These are phyloP conservation scores for Drosophila dives DNA, from an alignment of 2,888 invertebrate genomes.

Conservation along the genomic window DNA sequence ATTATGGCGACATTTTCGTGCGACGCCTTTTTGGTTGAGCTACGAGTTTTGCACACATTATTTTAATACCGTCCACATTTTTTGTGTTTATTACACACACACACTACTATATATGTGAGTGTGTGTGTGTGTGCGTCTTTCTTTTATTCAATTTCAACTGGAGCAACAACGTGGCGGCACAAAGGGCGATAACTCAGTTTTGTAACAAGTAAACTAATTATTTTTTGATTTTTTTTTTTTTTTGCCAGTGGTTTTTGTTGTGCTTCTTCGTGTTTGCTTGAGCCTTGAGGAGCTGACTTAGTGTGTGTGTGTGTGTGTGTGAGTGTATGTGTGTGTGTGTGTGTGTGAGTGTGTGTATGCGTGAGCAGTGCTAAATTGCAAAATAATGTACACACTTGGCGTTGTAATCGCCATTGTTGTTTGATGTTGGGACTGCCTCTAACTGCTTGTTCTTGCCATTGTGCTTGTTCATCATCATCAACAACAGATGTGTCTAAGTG, in stretches of 20 bases:
- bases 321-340: slow-evolving; percentile 11
- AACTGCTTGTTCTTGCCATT: slow-evolving; percentile 78
- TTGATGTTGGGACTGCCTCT: slow-evolving; percentile 67
- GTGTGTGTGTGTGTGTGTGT: slow-evolving; percentile 13
- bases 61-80: slow-evolving; percentile 43
- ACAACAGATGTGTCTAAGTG: background rate
- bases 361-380: slow-evolving; percentile 73
- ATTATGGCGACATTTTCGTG: slow-evolving; percentile 44
- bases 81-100: slow-evolving; percentile 36
- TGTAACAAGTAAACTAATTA: slow-evolving; percentile 81
- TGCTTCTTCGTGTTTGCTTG: slow-evolving; percentile 41
- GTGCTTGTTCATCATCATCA: slow-evolving; percentile 75
- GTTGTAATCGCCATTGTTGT: slow-evolving; percentile 76
- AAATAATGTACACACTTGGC: slow-evolving; percentile 80
- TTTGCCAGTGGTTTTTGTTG: slow-evolving; percentile 44
- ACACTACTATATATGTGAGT: slow-evolving; percentile 19
- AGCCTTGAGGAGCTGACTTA: slow-evolving; percentile 47
- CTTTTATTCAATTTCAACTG: slow-evolving; percentile 74
- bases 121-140: slow-evolving; percentile 27
- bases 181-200: slow-evolving; percentile 77
- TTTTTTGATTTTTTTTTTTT: slow-evolving; percentile 68
- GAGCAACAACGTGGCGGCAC: slow-evolving; percentile 60
- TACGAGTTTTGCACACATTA: slow-evolving; percentile 50
- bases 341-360: slow-evolving; percentile 19
- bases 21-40: slow-evolving; percentile 61